These are phyloP conservation scores for Tyrannus savana DNA, from an alignment of 2,113 vertebrate genomes.

Conservation along the genomic window DNA sequence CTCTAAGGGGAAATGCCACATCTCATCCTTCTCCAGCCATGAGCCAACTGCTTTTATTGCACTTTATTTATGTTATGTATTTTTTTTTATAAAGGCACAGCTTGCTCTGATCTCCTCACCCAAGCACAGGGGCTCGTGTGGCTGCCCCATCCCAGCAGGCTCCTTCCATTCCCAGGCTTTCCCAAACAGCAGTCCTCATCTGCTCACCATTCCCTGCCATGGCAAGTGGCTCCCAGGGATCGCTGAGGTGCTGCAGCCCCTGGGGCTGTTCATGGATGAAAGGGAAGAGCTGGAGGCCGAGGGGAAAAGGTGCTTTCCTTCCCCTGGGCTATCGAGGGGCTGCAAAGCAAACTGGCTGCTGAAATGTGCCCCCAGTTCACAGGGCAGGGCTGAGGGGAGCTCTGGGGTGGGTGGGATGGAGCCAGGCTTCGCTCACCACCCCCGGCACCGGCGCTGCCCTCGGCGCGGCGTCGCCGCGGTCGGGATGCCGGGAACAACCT, in stretches of 20 bases:
- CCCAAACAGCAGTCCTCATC: accelerated
- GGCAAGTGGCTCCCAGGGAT: not conserved
- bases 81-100: not conserved
- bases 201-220: not conserved
- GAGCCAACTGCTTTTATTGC: not conserved
- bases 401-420: not conserved
- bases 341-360: not conserved
- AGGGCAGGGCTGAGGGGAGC: not conserved
- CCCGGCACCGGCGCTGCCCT: not conserved
- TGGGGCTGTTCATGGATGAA: accelerated
- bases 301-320: not conserved
- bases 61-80: not conserved
- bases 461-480: not conserved
- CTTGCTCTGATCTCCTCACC: not conserved
- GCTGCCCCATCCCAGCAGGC: not conserved
- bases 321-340: accelerated
- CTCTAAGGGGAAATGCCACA: not conserved
- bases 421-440: not conserved
- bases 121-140: accelerated
- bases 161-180: not conserved
- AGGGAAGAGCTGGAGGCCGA: accelerated
- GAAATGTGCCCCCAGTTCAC: not conserved
- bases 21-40: not conserved
- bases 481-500: not conserved
- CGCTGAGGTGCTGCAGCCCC: not conserved